Evolutionary conservation across 2,113 vertebrate species (phyloP).

Genomic region (Hiodon alosoides): DNA sequence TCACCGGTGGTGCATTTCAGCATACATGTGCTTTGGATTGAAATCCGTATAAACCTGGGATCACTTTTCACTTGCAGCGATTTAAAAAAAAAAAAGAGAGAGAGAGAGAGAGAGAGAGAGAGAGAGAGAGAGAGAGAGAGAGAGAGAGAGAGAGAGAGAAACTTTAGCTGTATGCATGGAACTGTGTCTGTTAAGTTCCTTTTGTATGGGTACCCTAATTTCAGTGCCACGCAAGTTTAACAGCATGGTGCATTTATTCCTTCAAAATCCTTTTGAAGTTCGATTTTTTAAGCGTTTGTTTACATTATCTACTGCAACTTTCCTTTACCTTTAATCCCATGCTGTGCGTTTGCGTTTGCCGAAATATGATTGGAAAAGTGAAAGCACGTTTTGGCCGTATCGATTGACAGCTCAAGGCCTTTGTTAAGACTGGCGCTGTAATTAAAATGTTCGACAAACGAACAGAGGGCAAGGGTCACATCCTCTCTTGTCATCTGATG

Average conservation of each 20-base stretch:
- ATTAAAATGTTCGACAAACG: constrained; percentile 20
- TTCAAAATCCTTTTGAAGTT: too few species aligned
- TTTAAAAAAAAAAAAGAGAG: constrained; percentile 29
- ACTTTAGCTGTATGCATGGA: too few species aligned
- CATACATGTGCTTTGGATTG: constrained; percentile 59
- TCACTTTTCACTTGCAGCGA: constrained; percentile 51
- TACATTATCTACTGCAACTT: too few species aligned
- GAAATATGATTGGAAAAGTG: constrained; percentile 18
- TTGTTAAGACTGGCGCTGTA: constrained; percentile 12
- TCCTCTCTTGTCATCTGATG: constrained; percentile 44
- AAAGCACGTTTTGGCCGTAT: constrained; percentile 36
- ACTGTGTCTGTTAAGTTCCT: constrained; percentile 45
- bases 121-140: neutral
- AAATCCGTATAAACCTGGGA: constrained; percentile 47
- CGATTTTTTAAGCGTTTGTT: too few species aligned
- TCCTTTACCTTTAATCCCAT: neutral
- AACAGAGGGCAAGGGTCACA: constrained; percentile 39
- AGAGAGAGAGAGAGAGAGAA: neutral
- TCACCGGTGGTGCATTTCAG: constrained; percentile 52
- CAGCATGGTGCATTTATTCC: too few species aligned
- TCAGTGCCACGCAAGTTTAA: too few species aligned
- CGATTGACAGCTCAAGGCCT: constrained; percentile 31
- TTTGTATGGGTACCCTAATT: constrained; percentile 20
- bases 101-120: too few species aligned
- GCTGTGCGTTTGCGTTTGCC: neutral